These are phyloP conservation scores for Psammodynastes pulverulentus DNA, from an alignment of 2,113 vertebrate genomes.

Conservation along the genomic window DNA sequence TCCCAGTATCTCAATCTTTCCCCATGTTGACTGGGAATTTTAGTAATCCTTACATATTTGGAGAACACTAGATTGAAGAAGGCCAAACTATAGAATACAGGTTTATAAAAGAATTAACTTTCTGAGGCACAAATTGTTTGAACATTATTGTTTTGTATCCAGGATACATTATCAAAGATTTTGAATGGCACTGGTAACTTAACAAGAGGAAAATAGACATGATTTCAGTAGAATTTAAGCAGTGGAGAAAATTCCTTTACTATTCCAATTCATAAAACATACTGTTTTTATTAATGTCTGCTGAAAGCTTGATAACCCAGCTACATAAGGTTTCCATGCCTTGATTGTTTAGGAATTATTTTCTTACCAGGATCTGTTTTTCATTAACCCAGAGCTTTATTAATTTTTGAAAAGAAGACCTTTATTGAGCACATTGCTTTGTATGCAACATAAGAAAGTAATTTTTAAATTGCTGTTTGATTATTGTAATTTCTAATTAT, in stretches of 20 bases:
- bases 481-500: not conserved
- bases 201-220: not conserved
- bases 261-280: slow-evolving; percentile 6
- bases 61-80: not conserved
- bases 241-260: not conserved
- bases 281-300: slow-evolving; percentile 7
- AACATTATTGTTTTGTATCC: not conserved
- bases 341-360: slow-evolving; percentile 9
- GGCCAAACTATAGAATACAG: not conserved
- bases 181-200: not conserved
- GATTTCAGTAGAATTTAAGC: not conserved
- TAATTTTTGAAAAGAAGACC: slow-evolving; percentile 15
- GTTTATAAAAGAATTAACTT: not conserved
- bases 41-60: not conserved
- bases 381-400: slow-evolving; percentile 3
- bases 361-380: slow-evolving; percentile 5
- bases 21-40: not conserved
- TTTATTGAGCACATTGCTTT: not conserved
- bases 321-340: not conserved
- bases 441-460: not conserved
- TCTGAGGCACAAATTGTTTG: not conserved
- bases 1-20: not conserved
- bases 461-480: not conserved
- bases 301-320: not conserved
- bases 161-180: not conserved